Conservation (phyloP, 2,797 vertebrate species). For the Mus minutoides region DNA sequence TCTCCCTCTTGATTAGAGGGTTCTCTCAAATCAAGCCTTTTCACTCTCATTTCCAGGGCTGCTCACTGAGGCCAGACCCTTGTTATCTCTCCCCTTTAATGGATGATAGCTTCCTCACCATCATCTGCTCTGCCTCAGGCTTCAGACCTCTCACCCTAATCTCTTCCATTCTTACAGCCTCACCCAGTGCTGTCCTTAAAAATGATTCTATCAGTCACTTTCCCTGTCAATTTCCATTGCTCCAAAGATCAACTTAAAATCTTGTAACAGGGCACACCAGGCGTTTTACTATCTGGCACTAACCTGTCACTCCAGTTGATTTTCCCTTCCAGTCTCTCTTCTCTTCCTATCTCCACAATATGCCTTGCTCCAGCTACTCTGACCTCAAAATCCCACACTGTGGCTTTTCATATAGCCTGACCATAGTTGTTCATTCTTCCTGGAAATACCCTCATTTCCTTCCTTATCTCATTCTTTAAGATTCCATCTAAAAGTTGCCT, state of each 20-base stretch:
- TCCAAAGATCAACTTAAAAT: slow-evolving; percentile 25
- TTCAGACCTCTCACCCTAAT: not conserved
- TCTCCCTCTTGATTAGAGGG: not conserved
- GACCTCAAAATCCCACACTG: not conserved
- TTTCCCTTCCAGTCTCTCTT: not conserved
- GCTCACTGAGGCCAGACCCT: not conserved
- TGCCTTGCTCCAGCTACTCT: not conserved
- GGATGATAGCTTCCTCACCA: not conserved
- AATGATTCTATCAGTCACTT: slow-evolving; percentile 10
- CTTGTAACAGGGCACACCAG: not conserved
- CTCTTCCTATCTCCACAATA: not conserved
- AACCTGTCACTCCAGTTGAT: not conserved
- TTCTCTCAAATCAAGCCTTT: not conserved
- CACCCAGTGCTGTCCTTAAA: not conserved
- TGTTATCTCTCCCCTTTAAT: not conserved
- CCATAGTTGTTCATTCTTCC: not conserved
- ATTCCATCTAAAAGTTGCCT: not conserved
- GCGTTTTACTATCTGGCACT: not conserved
- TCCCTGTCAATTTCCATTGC: slow-evolving; percentile 9
- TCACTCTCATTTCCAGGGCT: not conserved
- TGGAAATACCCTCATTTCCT: not conserved
- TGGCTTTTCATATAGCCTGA: not conserved
- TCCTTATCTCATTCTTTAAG: not conserved
- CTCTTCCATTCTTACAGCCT: not conserved
- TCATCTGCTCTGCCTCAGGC: not conserved